Evolutionary conservation across 2,797 vertebrate species (phyloP), one percentile per base, ranked within the genome.

Genomic region (Limnodromus scolopaceus): DNA sequence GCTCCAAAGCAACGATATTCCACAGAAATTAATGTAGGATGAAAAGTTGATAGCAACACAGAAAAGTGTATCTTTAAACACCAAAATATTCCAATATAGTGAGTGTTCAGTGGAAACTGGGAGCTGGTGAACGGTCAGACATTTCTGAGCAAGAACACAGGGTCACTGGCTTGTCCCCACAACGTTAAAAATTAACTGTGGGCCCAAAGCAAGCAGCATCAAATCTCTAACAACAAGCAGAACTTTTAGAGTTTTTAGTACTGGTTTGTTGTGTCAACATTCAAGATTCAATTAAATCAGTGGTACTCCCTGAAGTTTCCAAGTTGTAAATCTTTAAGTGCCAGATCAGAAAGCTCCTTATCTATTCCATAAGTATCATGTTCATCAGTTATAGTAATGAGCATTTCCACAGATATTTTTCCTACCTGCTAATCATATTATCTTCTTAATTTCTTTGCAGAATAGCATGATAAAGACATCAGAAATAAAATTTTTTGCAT

Each of bases 141-240:
- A 76, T 93, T 96, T 94, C 96, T 94, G 54, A 96, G 77, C 1
- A 2, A 84, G 84, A 95, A 84, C 90, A 88, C 69, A 79, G 80
- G 51, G 80, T 92, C 88, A 70, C 54, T 79, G 83, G 16, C 58
- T 91, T 93, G 85, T 93, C 61, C 86, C 49, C 36, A 30, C 16
- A 32, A 14, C 15, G 93, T 97, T 95, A 94, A 96, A 84, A 79
- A 96, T 96, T 95, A 96, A 93, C 92, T 25, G 23, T 17, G 43
- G 24, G 17, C n/a, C 46, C 18, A 22, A 88, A 89, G 43, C 24
- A 82, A 86, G 77, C 58, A 74, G 66, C 51, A 66, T 86, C 36
- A 65, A 84, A 79, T 70, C 36, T 63, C 86, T 93, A 51, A 22
- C 84, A 66, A 61, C 30, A 66, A 45, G 39, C n/a, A 93, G 83